phyloP scores from a whole-genome alignment of 2,797 vertebrate genomes.

The Philypnodon macrostomus region DNA sequence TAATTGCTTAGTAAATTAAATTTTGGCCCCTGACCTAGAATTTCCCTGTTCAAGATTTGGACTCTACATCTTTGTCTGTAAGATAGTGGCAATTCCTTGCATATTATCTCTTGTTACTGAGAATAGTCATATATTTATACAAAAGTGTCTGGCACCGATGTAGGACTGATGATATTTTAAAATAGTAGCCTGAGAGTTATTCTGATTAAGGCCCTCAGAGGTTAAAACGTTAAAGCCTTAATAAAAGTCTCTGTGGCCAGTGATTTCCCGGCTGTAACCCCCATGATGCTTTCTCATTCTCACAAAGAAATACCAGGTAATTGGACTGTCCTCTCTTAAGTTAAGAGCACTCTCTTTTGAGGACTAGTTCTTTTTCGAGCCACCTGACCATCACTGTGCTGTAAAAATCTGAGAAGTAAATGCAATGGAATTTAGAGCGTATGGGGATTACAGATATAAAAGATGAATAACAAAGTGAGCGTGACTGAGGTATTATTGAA shows the following conservation, averaged over 20 bases:
- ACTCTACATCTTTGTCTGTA: no score
- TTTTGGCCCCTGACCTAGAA: no score
- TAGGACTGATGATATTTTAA: conserved; percentile 14
- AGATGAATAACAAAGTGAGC: conserved; percentile 52
- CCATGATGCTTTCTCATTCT: conserved; percentile 24
- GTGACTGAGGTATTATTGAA: conserved; percentile 43
- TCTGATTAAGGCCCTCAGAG: conserved; percentile 13
- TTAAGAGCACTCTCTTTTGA: conserved; percentile 53
- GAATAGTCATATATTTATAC: not conserved
- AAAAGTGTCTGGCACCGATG: not conserved
- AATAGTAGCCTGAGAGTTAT: conserved; percentile 12
- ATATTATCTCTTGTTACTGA: no score
- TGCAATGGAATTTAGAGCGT: conserved; percentile 49
- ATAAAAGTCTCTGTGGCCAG: conserved; percentile 35
- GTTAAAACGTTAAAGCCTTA: conserved; percentile 31
- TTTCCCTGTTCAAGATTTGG: no score
- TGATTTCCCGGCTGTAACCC: conserved; percentile 40
- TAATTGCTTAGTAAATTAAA: no score
- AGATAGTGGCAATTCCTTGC: no score
- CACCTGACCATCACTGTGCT: conserved; percentile 27
- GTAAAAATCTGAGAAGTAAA: conserved; percentile 44
- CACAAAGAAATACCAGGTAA: conserved; percentile 61
- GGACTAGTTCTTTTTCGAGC: conserved; percentile 43
- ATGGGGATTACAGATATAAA: conserved; percentile 62
- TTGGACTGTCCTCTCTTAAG: conserved; percentile 60